Percentiles rank a stretch among this genome's conserved stretches.
These are phyloP conservation scores for Phaonia tiefii DNA, from an alignment of 2,888 invertebrate species.

Conservation along the genomic window DNA sequence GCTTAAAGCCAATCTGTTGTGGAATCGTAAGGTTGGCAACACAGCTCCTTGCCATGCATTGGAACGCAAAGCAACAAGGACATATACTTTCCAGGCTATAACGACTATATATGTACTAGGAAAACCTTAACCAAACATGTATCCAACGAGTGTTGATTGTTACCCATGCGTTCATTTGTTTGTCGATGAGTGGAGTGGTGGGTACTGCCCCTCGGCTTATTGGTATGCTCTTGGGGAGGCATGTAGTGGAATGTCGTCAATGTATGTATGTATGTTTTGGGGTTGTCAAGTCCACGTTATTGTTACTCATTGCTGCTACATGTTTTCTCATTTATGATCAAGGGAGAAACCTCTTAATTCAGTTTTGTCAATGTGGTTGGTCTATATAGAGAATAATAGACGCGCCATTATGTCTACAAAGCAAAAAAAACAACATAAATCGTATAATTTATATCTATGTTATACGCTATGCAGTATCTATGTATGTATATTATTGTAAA, in stretches of 20 bases:
- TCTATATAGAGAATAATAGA: slow-evolving; percentile 8
- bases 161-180: too few relatives aligned
- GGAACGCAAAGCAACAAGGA: slow-evolving; percentile 28
- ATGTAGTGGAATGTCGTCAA: too few relatives aligned
- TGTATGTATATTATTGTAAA: too few relatives aligned
- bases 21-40: slow-evolving; percentile 57
- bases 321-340: slow-evolving; percentile 4
- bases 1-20: slow-evolving; percentile 26
- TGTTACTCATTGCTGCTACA: background rate
- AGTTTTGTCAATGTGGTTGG: slow-evolving; percentile 9
- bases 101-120: too few relatives aligned
- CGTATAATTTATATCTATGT: too few relatives aligned
- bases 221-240: too few relatives aligned
- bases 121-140: too few relatives aligned
- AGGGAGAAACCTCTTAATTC: slow-evolving; percentile 4
- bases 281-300: background rate
- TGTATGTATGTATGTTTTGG: slow-evolving; percentile 1
- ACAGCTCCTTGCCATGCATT: slow-evolving; percentile 13
- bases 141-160: too few relatives aligned
- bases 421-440: slow-evolving; percentile 17
- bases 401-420: slow-evolving; percentile 21
- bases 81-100: slow-evolving; percentile 36
- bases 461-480: too few relatives aligned
- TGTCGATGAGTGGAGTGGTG: too few relatives aligned
- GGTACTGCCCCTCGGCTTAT: too few relatives aligned